These are phyloP conservation scores for Gulo gulo DNA, from an alignment of 2,113 vertebrate genomes.

Conservation along the genomic window DNA sequence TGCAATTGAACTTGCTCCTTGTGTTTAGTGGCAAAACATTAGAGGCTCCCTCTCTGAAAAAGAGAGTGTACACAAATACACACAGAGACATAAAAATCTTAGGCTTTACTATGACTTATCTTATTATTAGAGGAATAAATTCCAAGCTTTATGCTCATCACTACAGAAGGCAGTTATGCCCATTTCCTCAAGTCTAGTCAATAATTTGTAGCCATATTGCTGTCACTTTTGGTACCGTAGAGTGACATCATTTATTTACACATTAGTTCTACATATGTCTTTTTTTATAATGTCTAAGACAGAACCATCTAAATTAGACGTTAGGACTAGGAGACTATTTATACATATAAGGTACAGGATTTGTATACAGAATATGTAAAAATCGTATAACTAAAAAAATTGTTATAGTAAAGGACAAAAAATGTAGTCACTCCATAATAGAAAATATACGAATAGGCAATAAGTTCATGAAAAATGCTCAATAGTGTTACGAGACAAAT, in stretches of 20 bases:
- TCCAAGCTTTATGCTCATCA: background rate
- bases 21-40: constrained; percentile 45
- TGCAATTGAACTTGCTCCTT: background rate
- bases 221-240: background rate
- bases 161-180: background rate
- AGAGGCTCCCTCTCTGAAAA: background rate
- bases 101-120: background rate
- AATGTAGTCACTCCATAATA: background rate
- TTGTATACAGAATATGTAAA: background rate
- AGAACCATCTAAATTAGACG: background rate
- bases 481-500: background rate
- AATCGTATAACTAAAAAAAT: background rate
- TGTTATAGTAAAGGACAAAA: background rate
- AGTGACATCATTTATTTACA: background rate
- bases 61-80: background rate
- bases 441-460: background rate
- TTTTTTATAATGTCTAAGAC: background rate
- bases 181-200: background rate
- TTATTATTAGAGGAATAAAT: background rate
- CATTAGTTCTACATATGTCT: background rate
- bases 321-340: background rate
- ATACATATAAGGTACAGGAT: background rate
- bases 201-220: background rate
- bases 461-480: background rate
- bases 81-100: background rate